A percentile compares a stretch with the other conserved stretches of the same genome.
phyloP scores from a whole-genome alignment of 1,140 invertebrate genomes.

The Trichomalopsis sarcophagae region DNA sequence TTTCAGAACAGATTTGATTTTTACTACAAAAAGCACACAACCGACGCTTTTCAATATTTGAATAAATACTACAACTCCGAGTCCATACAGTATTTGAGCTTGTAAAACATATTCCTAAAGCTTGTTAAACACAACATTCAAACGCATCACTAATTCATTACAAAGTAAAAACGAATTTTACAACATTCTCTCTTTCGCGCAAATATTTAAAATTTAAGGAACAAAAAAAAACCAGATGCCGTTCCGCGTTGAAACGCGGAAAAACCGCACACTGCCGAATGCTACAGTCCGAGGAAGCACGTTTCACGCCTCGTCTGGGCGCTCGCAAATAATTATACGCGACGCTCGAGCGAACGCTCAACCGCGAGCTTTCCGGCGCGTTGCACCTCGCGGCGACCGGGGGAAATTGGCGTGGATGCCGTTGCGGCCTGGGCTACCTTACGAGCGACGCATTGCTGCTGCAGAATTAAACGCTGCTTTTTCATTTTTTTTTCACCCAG shows the following conservation, averaged over 20 bases:
- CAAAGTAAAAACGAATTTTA: no score
- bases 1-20: no score
- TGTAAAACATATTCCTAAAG: no score
- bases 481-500: not conserved
- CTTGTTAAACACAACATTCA: no score
- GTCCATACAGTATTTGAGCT: no score
- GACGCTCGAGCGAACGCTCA: slow-evolving; percentile 7
- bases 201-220: not conserved
- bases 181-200: no score
- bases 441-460: not conserved
- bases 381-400: not conserved
- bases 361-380: slow-evolving; percentile 1
- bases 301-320: slow-evolving; percentile 4
- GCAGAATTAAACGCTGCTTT: not conserved
- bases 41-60: no score
- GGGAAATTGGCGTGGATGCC: slow-evolving; percentile 7
- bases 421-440: not conserved
- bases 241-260: not conserved
- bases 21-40: no score
- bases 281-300: not conserved
- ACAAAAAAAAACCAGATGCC: not conserved
- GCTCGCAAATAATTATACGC: slow-evolving; percentile 22
- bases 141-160: no score
- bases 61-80: no score
- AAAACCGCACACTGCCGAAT: not conserved